These are phyloP conservation scores for Triplophysa dalaica DNA, from an alignment of 2,113 vertebrate genomes.

Conservation along the genomic window DNA sequence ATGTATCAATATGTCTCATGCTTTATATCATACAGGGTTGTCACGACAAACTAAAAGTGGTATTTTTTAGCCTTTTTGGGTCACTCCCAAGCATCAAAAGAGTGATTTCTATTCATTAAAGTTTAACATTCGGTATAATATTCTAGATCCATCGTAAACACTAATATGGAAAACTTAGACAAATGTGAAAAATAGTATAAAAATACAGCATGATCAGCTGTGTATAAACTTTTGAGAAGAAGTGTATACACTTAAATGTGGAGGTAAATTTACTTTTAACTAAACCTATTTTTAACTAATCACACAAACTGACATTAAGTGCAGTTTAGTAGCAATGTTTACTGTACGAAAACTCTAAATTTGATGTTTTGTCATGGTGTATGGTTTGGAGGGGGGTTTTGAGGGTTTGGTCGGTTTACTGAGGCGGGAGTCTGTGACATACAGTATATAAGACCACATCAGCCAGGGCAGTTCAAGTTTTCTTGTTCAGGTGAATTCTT, in stretches of 20 bases:
- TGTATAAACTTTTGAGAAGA: too few relatives aligned
- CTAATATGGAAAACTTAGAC: too few relatives aligned
- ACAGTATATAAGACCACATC: constrained; percentile 10
- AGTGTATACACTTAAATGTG: too few relatives aligned
- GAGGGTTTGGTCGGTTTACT: not conserved
- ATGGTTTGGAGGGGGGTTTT: not conserved
- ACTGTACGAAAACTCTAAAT: not conserved
- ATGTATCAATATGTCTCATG: not conserved
- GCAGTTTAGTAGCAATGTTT: not conserved
- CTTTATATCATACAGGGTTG: not conserved
- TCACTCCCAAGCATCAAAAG: too few relatives aligned
- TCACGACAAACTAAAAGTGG: too few relatives aligned
- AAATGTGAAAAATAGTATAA: too few relatives aligned
- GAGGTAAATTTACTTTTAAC: too few relatives aligned
- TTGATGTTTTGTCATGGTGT: not conserved
- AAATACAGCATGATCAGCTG: too few relatives aligned
- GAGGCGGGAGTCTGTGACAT: not conserved
- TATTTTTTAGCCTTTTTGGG: too few relatives aligned
- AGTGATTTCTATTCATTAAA: too few relatives aligned
- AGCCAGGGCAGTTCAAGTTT: constrained; percentile 9
- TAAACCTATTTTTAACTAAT: too few relatives aligned
- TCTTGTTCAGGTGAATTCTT: constrained; percentile 2
- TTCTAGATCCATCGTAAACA: not conserved
- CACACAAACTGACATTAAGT: too few relatives aligned
- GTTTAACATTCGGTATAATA: not conserved